Evolutionary conservation across 2,797 vertebrate species (phyloP).

Genomic region (Myoxocephalus aenaeus): DNA sequence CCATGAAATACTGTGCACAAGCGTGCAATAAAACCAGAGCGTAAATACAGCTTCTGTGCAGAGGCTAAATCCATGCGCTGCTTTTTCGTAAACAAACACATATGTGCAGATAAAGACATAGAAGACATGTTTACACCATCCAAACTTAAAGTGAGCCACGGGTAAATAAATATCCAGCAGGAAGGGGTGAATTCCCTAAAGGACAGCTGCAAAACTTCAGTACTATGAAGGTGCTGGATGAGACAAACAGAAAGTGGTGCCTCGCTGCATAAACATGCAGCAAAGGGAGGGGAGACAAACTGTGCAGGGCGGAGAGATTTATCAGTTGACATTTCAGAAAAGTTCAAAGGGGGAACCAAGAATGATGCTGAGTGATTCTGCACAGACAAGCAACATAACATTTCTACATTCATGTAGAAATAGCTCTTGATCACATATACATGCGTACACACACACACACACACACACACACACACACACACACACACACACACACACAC

Average conservation of each 20-base stretch:
- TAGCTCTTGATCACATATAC: background rate
- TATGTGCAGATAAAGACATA: constrained; percentile 17
- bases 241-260: constrained; percentile 37
- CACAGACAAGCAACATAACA: constrained; percentile 31
- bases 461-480: background rate
- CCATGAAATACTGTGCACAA: constrained; percentile 10
- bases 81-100: constrained; percentile 25
- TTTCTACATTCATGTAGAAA: constrained; percentile 2
- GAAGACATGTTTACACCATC: constrained; percentile 38
- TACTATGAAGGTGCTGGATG: constrained; percentile 36
- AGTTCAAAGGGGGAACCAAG: constrained; percentile 53
- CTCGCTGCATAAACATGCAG: constrained; percentile 67
- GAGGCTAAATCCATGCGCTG: constrained; percentile 21
- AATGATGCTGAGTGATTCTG: constrained; percentile 42
- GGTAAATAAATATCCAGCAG: constrained; percentile 31
- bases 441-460: background rate
- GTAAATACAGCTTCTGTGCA: constrained; percentile 47
- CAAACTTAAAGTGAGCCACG: constrained; percentile 5
- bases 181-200: constrained; percentile 26
- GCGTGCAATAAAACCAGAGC: constrained; percentile 12
- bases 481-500: constrained; percentile 8
- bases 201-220: constrained; percentile 47
- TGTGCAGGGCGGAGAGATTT: constrained; percentile 61
- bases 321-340: constrained; percentile 73
- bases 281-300: constrained; percentile 52